Evolutionary conservation across 2,888 invertebrate genomes (phyloP).

Genomic region (Lasioglossum lativentre): DNA sequence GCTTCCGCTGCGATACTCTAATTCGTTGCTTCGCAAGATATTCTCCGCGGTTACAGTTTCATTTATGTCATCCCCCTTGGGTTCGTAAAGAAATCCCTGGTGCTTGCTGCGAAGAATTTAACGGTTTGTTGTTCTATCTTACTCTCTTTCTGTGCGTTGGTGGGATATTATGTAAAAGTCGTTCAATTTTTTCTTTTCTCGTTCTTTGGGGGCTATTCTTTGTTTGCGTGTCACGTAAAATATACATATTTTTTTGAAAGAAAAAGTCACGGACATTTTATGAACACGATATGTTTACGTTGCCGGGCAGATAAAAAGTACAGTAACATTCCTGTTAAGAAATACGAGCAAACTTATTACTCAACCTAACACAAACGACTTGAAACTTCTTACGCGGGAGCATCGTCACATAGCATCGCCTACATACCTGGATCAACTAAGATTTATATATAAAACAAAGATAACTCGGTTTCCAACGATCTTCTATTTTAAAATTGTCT

Average conservation of each 20-base stretch:
- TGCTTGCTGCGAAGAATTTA: not conserved
- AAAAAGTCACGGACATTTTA: too few species aligned
- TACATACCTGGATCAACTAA: too few species aligned
- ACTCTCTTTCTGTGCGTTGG: not conserved
- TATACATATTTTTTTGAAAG: too few species aligned
- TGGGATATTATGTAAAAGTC: not conserved
- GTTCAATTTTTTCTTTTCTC: not conserved
- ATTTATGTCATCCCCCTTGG: not conserved
- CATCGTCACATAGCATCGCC: not conserved
- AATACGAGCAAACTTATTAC: too few species aligned
- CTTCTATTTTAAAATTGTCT: not conserved
- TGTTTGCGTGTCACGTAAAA: too few species aligned
- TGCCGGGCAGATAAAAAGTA: too few species aligned
- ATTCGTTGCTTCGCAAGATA: not conserved
- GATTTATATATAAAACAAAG: not conserved
- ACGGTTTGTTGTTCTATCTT: not conserved
- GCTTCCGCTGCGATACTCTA: not conserved
- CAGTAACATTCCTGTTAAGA: too few species aligned
- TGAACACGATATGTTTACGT: too few species aligned
- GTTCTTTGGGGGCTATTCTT: not conserved
- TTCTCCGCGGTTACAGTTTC: not conserved
- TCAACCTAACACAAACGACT: not conserved
- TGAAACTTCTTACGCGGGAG: not conserved
- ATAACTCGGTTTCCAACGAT: not conserved
- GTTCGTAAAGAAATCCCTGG: not conserved